Evolutionary conservation across 2,113 vertebrate genomes (phyloP).

Genomic region (Trogon melanurus): DNA sequence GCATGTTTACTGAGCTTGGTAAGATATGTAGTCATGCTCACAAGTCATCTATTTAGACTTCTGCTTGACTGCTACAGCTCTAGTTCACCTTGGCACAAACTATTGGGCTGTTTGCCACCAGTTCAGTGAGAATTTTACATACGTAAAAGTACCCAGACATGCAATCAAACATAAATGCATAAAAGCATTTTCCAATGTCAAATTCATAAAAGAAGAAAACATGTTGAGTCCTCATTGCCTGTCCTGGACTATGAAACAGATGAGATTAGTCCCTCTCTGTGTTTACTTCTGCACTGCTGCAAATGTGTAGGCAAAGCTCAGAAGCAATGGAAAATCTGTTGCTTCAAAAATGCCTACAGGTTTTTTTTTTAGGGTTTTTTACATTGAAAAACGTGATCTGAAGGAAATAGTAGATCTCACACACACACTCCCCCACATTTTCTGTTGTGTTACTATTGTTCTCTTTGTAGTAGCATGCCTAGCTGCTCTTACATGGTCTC

Average conservation of each 20-base stretch:
- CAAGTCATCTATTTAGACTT: background rate
- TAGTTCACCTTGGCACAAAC: background rate
- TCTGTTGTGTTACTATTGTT: background rate
- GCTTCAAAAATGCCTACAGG: background rate
- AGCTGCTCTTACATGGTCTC: background rate
- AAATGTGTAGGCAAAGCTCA: rapidly evolving
- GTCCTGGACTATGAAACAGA: background rate
- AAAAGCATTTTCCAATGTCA: background rate
- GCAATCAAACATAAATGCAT: background rate
- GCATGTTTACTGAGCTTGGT: background rate
- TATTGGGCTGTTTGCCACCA: background rate
- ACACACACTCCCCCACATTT: background rate
- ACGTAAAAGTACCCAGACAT: background rate
- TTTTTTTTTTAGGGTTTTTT: background rate
- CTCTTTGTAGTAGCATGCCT: background rate
- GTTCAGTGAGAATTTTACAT: background rate
- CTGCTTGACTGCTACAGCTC: background rate
- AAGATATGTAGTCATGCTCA: background rate
- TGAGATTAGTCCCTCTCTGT: background rate
- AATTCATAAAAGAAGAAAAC: background rate
- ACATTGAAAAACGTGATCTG: background rate
- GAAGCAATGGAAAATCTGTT: background rate
- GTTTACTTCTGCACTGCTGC: background rate
- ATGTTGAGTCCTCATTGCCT: background rate
- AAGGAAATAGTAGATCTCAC: background rate